Evolutionary conservation across 1,140 invertebrate species (phyloP).

Genomic region (Asobara japonica): DNA sequence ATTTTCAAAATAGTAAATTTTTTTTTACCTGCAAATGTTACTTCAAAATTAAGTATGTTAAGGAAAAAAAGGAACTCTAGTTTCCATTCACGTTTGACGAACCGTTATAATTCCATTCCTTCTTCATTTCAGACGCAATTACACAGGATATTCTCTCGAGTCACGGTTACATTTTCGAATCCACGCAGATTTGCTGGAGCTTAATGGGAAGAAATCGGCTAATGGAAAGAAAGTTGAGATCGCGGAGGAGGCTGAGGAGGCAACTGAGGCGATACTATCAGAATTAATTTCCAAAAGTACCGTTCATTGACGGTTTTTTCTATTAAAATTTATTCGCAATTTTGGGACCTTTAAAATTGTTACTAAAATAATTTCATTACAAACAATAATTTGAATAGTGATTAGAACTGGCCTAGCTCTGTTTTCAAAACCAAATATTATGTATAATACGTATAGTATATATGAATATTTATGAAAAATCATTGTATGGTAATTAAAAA

Average conservation of each 20-base stretch:
- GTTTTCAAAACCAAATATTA: background rate
- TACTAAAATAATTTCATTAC: background rate
- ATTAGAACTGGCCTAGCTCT: background rate
- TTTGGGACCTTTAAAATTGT: background rate
- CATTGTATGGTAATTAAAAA: too few relatives aligned
- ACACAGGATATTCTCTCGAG: conserved; percentile 89
- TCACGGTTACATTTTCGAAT: conserved; percentile 92
- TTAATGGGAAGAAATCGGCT: background rate
- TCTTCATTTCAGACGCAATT: conserved; percentile 79
- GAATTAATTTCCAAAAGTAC: background rate
- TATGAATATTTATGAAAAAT: background rate
- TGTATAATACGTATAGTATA: background rate
- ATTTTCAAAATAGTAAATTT: too few relatives aligned
- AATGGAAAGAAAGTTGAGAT: background rate
- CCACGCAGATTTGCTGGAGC: conserved; percentile 78
- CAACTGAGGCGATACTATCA: background rate
- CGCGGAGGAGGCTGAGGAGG: conserved; percentile 10
- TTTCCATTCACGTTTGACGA: background rate
- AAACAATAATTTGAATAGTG: background rate
- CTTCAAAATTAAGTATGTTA: too few relatives aligned
- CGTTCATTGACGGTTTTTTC: background rate
- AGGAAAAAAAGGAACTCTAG: background rate
- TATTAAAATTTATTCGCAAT: background rate
- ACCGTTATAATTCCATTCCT: conserved; percentile 22
- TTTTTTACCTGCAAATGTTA: too few relatives aligned